Evolutionary conservation across 2,797 vertebrate genomes (phyloP), one percentile per base, ranked within the genome.

Genomic region (Dallia pectoralis): DNA sequence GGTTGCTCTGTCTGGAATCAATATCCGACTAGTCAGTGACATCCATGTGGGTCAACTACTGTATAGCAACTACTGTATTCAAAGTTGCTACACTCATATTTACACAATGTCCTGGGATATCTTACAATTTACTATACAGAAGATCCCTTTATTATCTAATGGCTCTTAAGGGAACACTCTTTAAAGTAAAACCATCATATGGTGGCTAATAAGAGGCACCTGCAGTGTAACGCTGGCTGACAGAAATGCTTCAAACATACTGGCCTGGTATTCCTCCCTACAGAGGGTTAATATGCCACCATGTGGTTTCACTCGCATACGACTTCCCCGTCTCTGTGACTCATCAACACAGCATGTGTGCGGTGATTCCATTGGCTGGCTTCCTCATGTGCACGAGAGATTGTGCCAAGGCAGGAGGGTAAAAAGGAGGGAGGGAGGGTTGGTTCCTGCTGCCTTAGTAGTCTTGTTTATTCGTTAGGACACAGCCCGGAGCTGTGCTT

Each of bases 341-440:
- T 74, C 67, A 82, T 81, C 30, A 73, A 70, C 40, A 61, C 30
- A 73, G 71, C 81, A 61, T 25, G 53, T 76, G 75, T 75, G 67
- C 40, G 33, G 29, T 72, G 66, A 44, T 64, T 73, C 75, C 75
- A 69, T 1, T 64, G 66, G 79, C 71, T 40, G 14, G 49, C 56
- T 27, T 71, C 15, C 53, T 66, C 11, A 19, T 65, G 64, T 40
- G 30, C n/a, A 32, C 16, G 64, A 63, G 27, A 8, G 61, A 63
- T 63, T 33, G 67, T 71, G 62, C 44, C 16, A 72, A 47, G 33
- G 36, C 49, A 15, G 27, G 70, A 48, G 29, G 70, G 44, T 16
- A 5, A n/a, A 22, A 30, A 29, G 12, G 56, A 66, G 25, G 27
- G 40, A 33, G 29, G 36, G 7, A 40, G 27, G 1, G 33, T 3